phyloP scores from a whole-genome alignment of 2,113 vertebrate genomes.

The Mesoclemmys tuberculata region DNA sequence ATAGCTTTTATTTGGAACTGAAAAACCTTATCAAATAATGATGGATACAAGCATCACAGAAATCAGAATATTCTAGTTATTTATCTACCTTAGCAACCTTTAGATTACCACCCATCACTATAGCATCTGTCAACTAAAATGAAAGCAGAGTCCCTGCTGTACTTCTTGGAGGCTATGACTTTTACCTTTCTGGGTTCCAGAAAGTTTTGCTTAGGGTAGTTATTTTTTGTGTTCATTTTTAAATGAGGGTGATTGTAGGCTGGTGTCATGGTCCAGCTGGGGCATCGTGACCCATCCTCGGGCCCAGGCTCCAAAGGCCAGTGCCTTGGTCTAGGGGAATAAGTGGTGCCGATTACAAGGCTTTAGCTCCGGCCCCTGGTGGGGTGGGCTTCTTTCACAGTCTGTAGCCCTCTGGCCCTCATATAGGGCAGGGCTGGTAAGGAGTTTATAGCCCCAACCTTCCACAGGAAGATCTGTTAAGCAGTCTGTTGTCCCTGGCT shows the following conservation, averaged over 20 bases:
- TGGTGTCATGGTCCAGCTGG: too few relatives aligned
- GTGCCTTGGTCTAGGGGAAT: too few relatives aligned
- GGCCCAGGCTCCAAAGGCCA: too few relatives aligned
- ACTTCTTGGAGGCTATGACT: not conserved
- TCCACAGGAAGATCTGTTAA: too few relatives aligned
- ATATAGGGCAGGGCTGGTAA: too few relatives aligned
- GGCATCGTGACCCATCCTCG: too few relatives aligned
- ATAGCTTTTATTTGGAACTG: not conserved
- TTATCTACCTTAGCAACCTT: not conserved
- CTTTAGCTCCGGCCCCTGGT: too few relatives aligned
- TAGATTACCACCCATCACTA: not conserved
- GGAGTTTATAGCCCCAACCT: too few relatives aligned
- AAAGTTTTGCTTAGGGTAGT: not conserved
- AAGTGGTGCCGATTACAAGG: too few relatives aligned
- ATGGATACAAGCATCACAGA: not conserved
- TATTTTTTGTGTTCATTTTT: not conserved
- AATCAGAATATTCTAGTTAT: not conserved
- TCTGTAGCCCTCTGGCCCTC: too few relatives aligned
- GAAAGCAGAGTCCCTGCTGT: not conserved
- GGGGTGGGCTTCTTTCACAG: too few relatives aligned
- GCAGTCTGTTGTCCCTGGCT: too few relatives aligned
- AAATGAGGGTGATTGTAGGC: fast-evolving
- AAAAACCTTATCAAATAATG: not conserved
- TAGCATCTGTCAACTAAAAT: not conserved
- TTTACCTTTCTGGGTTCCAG: not conserved